These are phyloP conservation scores for Buceros bicornis DNA, from an alignment of 2,797 vertebrate species.

Conservation along the genomic window DNA sequence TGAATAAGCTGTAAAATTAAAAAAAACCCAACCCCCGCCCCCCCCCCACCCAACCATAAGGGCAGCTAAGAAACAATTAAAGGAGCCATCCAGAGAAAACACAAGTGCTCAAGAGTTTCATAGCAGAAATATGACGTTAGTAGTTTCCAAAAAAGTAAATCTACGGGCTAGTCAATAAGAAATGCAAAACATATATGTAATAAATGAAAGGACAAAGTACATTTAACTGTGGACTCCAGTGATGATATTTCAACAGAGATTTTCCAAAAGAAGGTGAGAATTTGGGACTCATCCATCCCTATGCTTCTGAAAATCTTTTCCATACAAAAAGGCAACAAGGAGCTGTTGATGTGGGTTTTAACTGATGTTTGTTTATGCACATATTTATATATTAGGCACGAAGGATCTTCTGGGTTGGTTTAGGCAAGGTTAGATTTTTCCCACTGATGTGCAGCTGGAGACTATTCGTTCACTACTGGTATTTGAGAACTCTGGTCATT, in stretches of 20 bases:
- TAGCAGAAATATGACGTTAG: neutral
- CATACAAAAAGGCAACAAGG: neutral
- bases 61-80: neutral
- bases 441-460: neutral
- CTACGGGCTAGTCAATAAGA: neutral
- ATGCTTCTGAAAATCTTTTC: neutral
- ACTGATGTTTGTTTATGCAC: neutral
- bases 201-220: neutral
- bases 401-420: neutral
- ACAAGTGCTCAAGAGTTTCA: neutral
- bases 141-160: neutral
- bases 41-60: neutral
- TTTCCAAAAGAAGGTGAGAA: neutral
- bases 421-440: neutral
- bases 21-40: neutral
- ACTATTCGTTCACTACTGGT: neutral
- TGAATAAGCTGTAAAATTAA: conserved; percentile 1
- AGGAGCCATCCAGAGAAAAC: neutral
- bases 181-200: neutral
- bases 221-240: neutral
- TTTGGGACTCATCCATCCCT: neutral
- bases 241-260: neutral
- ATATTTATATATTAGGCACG: neutral
- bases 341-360: neutral
- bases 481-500: neutral